These are phyloP conservation scores for Conus canariensis DNA, from an alignment of 2,888 invertebrate genomes.

Conservation along the genomic window DNA sequence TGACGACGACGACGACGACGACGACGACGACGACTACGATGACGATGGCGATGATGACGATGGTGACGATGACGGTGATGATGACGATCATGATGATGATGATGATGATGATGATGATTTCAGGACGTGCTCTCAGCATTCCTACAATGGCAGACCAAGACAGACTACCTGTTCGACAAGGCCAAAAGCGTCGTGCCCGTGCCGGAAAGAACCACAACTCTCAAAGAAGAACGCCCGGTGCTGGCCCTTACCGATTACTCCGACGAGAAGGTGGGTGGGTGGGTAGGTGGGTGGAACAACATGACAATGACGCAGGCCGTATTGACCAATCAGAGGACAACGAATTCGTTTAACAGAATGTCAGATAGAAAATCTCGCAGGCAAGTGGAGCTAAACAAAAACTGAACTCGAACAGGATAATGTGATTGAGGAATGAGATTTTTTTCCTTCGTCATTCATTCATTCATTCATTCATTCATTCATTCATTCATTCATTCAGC, in stretches of 20 bases:
- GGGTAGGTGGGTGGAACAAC: neutral
- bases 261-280: slow-evolving; percentile 64
- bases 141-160: slow-evolving; percentile 75
- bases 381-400: too few relatives aligned
- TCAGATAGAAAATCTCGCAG: too few relatives aligned
- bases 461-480: too few relatives aligned
- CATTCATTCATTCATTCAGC: too few relatives aligned
- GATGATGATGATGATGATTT: neutral
- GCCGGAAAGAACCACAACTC: slow-evolving; percentile 60
- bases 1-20: neutral
- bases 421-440: too few relatives aligned
- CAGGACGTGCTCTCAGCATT: slow-evolving; percentile 75
- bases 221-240: slow-evolving; percentile 67
- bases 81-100: neutral
- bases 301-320: too few relatives aligned
- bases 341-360: too few relatives aligned
- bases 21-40: neutral
- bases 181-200: slow-evolving; percentile 73
- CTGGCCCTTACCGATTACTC: slow-evolving; percentile 70
- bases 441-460: too few relatives aligned
- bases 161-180: slow-evolving; percentile 69
- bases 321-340: too few relatives aligned
- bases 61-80: neutral
- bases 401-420: too few relatives aligned
- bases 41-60: neutral